Evolutionary conservation across 1,140 invertebrate genomes (phyloP), one percentile per base, ranked within the genome.

Genomic region (Holcopasites calliopsidis): DNA sequence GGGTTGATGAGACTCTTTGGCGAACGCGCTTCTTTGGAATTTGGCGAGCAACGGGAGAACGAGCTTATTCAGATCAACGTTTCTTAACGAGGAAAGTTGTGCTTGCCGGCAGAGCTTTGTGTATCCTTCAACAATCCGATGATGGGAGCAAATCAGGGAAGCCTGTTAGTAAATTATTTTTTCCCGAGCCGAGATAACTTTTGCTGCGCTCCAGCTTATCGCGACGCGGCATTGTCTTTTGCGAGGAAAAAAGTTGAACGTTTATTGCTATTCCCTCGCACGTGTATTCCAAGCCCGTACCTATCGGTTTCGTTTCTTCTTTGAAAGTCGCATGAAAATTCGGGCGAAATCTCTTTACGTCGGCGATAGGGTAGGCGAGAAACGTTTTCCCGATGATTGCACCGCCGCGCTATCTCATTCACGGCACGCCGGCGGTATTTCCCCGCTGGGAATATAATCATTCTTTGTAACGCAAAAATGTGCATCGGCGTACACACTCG

Each of bases 51-150:
- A 78, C 76, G 55, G 66, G 83, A 79, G 77, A 84, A 84, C 76
- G 68, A 69, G 62, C 81, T 88, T 83, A 89, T 89, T 88, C 85
- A 86, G 81, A 84, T 84, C 82, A 80, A 82, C 84, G 87, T 88
- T 88, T 87, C 86, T 88, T 90, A 90, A 90, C 88, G 85, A 90
- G 88, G 84, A 90, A 90, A 90, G 88, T 90, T 90, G 83, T 84
- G 80, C 78, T 84, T 85, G 68, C 80, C 83, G 77, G 77, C 69
- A 40, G n/a, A 47, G 55, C 73, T 85, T 85, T 84, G 83, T 82
- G 81, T 86, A 81, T 80, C 77, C 78, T 78, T 82, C 68, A 79
- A 85, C 82, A 80, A 86, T 79, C 80, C 76, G 75, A 75, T 71
- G n/a, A n/a, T n/a, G n/a, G 69, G 76, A 64, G 72, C 76, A 83